Evolutionary conservation across 1,140 invertebrate genomes (phyloP).

Genomic region (Geopemphigus sp.): DNA sequence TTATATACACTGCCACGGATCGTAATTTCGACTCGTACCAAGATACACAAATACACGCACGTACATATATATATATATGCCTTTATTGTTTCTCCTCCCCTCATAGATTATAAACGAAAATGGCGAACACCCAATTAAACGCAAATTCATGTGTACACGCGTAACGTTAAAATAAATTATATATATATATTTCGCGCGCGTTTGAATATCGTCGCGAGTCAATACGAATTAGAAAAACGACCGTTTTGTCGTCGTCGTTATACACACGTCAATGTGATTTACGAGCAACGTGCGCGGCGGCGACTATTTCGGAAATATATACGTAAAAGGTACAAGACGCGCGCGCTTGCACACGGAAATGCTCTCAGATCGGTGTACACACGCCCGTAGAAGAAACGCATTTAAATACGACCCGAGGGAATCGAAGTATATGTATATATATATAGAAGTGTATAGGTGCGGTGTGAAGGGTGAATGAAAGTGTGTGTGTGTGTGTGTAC

Average conservation of each 20-base stretch:
- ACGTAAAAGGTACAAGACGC: not conserved
- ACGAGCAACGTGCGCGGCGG: not conserved
- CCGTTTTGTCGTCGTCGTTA: too few relatives aligned
- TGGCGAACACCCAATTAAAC: not conserved
- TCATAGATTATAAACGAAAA: not conserved
- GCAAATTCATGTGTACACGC: too few relatives aligned
- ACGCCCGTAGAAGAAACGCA: constrained; percentile 1
- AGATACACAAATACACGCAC: not conserved
- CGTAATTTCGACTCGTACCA: not conserved
- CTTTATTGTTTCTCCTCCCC: not conserved
- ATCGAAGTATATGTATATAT: too few relatives aligned
- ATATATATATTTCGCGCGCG: too few relatives aligned
- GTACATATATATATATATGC: too few relatives aligned
- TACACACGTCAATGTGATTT: constrained; percentile 1
- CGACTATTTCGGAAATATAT: not conserved
- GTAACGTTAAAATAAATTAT: too few relatives aligned
- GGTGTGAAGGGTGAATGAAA: not conserved
- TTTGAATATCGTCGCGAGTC: too few relatives aligned
- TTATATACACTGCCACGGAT: too few relatives aligned
- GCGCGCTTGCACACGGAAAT: not conserved
- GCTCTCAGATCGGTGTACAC: constrained; percentile 8
- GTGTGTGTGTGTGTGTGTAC: not conserved
- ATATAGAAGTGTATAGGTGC: too few relatives aligned
- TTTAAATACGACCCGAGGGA: constrained; percentile 42
- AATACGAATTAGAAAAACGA: too few relatives aligned